Conservation (phyloP, 2,797 vertebrate species). For the Sorex maritimensis region DNA sequence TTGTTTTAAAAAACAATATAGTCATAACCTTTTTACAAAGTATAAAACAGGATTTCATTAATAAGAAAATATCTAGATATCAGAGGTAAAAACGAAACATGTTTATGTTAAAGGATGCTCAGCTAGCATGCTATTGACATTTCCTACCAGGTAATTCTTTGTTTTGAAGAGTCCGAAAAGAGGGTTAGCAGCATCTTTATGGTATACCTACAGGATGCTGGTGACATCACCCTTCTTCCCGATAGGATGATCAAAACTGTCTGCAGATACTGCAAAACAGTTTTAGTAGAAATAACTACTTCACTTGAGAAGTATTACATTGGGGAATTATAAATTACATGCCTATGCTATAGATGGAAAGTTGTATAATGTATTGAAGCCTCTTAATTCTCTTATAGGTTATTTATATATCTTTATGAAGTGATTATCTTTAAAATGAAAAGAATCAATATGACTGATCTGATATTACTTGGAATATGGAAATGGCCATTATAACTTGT, state of each 20-base stretch:
- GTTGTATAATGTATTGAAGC: neutral
- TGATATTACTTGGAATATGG: neutral
- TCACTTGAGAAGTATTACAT: neutral
- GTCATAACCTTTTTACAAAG: neutral
- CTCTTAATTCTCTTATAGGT: neutral
- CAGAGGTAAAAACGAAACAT: neutral
- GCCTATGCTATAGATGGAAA: neutral
- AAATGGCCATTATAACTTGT: neutral
- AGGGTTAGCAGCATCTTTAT: neutral
- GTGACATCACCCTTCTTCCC: neutral
- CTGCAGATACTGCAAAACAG: neutral
- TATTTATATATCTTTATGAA: constrained; percentile 23
- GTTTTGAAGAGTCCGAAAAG: neutral
- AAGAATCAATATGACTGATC: neutral
- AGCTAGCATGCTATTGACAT: neutral
- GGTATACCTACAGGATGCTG: neutral
- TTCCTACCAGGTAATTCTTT: neutral
- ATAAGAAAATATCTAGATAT: neutral
- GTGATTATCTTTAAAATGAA: constrained; percentile 5
- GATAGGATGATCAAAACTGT: neutral
- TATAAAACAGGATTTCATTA: neutral
- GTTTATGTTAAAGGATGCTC: constrained; percentile 8
- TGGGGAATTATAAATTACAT: constrained; percentile 10
- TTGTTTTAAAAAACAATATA: neutral
- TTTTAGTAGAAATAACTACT: neutral